Conservation (phyloP, 2,113 vertebrate species). For the Ceyx cyanopectus region DNA sequence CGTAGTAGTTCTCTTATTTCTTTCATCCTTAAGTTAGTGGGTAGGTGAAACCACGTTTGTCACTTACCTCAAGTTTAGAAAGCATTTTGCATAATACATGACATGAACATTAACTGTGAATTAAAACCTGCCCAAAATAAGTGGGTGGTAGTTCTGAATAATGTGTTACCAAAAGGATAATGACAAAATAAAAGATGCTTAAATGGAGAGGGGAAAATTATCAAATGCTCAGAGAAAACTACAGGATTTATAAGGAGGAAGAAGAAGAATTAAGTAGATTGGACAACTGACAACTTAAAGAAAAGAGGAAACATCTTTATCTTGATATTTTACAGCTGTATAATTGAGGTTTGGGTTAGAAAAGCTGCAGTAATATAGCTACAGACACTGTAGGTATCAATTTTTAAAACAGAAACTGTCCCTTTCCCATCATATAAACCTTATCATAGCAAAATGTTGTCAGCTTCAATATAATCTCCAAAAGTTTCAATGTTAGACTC, state of each 20-base stretch:
- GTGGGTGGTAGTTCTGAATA: neutral
- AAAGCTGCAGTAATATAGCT: neutral
- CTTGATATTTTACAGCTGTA: neutral
- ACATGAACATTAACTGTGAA: neutral
- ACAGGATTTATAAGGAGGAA: neutral
- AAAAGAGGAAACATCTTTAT: neutral
- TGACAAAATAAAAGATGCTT: neutral
- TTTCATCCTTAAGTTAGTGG: neutral
- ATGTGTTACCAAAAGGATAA: neutral
- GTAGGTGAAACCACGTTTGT: neutral
- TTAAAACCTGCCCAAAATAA: neutral
- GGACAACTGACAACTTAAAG: neutral
- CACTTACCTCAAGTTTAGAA: neutral
- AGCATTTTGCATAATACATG: neutral
- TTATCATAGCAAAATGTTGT: constrained; percentile 4
- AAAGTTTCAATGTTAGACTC: constrained; percentile 5
- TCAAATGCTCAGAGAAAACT: neutral
- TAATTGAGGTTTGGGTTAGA: neutral
- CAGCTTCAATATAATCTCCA: neutral
- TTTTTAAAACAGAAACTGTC: neutral
- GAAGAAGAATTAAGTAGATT: neutral
- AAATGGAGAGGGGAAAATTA: neutral
- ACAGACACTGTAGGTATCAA: neutral
- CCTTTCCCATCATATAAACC: neutral
- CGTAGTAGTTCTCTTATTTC: neutral